A percentile compares a stretch with the other conserved stretches of the same genome.
phyloP scores from a whole-genome alignment of 2,113 vertebrate species.

The Brachypteracias leptosomus region DNA sequence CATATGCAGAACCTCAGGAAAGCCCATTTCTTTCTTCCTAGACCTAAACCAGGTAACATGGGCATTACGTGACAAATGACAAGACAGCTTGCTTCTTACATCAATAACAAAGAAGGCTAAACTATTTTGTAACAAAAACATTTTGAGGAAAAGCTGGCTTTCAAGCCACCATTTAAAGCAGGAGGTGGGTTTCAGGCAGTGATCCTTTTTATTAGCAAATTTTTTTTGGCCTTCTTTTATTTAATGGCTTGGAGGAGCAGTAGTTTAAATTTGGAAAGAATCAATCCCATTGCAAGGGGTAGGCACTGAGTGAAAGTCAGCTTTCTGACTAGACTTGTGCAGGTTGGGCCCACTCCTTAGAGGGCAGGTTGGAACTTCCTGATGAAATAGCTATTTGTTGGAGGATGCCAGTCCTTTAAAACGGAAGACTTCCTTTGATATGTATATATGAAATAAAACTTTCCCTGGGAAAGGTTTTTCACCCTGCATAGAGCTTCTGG shows the following conservation, averaged over 20 bases:
- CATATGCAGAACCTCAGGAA: background rate
- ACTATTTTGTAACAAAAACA: background rate
- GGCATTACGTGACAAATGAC: background rate
- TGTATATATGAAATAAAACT: background rate
- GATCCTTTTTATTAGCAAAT: background rate
- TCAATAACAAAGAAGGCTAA: background rate
- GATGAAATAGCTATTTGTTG: background rate
- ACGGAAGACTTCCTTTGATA: background rate
- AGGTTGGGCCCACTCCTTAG: background rate
- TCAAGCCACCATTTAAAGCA: background rate
- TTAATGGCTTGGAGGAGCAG: background rate
- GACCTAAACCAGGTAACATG: background rate
- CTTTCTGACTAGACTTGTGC: background rate
- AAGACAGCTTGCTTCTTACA: background rate
- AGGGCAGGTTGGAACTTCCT: background rate
- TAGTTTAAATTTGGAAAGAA: constrained; percentile 24
- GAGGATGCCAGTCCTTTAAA: background rate
- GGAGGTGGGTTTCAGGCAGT: background rate
- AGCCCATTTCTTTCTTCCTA: background rate
- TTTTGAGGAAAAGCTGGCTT: background rate
- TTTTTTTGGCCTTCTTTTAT: background rate
- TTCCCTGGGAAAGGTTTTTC: background rate
- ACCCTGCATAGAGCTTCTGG: background rate
- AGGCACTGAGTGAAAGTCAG: background rate
- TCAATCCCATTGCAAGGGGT: background rate